A percentile compares a stretch with the other conserved stretches of the same genome.
Evolutionary conservation across 2,797 vertebrate species (phyloP).

Genomic region (Cuniculus paca): DNA sequence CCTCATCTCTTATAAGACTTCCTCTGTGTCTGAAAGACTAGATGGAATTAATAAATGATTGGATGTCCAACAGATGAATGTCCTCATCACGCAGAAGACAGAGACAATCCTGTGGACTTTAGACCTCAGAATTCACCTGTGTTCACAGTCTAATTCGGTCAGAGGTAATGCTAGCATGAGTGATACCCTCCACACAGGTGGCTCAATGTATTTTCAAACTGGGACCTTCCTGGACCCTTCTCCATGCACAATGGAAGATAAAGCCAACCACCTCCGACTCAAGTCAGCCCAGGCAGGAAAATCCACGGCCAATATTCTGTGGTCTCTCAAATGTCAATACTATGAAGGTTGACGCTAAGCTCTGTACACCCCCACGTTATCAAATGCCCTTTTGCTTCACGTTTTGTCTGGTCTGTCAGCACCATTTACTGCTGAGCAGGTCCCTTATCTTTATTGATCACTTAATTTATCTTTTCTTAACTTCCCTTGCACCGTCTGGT

Average conservation of each 20-base stretch:
- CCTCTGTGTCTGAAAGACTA: background rate
- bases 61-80: background rate
- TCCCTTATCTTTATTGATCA: constrained; percentile 94
- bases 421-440: constrained; percentile 88
- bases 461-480: constrained; percentile 93
- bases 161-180: background rate
- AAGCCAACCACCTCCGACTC: constrained; percentile 52
- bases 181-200: background rate
- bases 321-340: constrained; percentile 73
- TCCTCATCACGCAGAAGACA: background rate
- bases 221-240: background rate
- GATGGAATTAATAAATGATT: constrained; percentile 38
- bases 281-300: constrained; percentile 66
- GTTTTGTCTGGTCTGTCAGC: constrained; percentile 88
- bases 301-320: constrained; percentile 61
- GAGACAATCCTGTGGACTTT: background rate
- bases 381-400: constrained; percentile 85
- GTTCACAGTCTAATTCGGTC: background rate
- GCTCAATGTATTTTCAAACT: background rate
- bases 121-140: background rate
- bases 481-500: constrained; percentile 92
- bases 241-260: background rate
- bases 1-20: background rate
- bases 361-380: constrained; percentile 84
- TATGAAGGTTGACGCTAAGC: constrained; percentile 84